Percentiles rank a stretch among this genome's conserved stretches.
Conservation (phyloP, 2,888 invertebrate species). For the Sarcophaga variegata region DNA sequence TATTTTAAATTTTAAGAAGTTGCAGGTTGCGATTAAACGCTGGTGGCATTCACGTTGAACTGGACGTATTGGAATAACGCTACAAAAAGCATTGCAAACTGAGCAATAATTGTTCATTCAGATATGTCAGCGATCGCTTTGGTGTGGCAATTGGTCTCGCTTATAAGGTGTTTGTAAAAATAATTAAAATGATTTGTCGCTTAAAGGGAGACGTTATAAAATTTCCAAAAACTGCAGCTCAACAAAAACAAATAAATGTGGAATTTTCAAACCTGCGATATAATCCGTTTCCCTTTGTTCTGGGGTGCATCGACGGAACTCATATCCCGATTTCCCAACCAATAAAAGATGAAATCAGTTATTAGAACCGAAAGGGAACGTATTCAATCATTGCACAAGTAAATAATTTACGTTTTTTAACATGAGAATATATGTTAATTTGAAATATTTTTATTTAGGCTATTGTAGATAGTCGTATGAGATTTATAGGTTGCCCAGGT, state of each 20-base stretch:
- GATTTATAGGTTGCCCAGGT: slow-evolving; percentile 46
- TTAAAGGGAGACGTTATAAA: slow-evolving; percentile 47
- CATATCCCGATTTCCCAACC: slow-evolving; percentile 46
- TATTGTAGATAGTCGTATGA: slow-evolving; percentile 48
- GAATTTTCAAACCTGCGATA: slow-evolving; percentile 24
- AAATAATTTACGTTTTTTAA: slow-evolving; percentile 17
- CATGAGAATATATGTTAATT: slow-evolving; percentile 7
- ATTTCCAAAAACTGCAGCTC: slow-evolving; percentile 38
- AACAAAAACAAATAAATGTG: slow-evolving; percentile 24
- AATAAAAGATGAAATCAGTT: slow-evolving; percentile 50
- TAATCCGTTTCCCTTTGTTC: slow-evolving; percentile 41
- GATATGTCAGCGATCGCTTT: slow-evolving; percentile 38
- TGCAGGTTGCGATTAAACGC: slow-evolving; percentile 23
- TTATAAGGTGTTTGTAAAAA: slow-evolving; percentile 43
- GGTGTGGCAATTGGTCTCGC: slow-evolving; percentile 19
- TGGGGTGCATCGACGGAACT: slow-evolving; percentile 43
- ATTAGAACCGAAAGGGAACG: slow-evolving; percentile 47
- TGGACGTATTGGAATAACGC: slow-evolving; percentile 33
- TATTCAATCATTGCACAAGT: slow-evolving; percentile 43
- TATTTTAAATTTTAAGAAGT: slow-evolving; percentile 24
- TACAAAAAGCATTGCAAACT: slow-evolving; percentile 25
- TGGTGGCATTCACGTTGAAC: background rate
- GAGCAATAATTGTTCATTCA: slow-evolving; percentile 38
- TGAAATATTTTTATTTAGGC: slow-evolving; percentile 21
- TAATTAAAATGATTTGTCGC: slow-evolving; percentile 38